Base-by-base conservation (phyloP, 2,113 vertebrate genomes). In the Pseudopodoces humilis region DNA sequence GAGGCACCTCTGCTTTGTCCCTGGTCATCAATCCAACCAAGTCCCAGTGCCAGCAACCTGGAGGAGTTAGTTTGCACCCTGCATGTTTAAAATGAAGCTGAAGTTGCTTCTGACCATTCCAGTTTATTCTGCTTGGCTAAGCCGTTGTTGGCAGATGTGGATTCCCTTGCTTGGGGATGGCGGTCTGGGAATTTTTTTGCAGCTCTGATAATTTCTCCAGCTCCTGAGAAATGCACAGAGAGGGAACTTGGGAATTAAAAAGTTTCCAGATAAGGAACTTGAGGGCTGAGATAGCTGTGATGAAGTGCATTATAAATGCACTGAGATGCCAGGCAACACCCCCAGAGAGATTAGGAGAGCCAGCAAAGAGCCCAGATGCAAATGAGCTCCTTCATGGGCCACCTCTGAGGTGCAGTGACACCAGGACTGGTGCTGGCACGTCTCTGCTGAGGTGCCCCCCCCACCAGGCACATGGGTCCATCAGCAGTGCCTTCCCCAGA, bases 401-500 rank as follows among this genome's bases (percentile, higher is more conserved):
- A 1, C 41, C 44, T 46, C 59, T 76, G 59, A 77, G 49, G 71
- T 28, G 41, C 49, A 23, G 43, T 0, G 3, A 13, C 63, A 77
- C 35, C 49, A 28, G 17, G 58, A 6, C 22, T 72, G 41, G 6
- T 63, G 43, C 31, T 67, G 55, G 62, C 15, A 21, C 8, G 0
- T 55, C 25, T 1, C 50, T 81, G 35, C 53, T 2, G 2, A 20
- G 37, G 6, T 27, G 4, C 3, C 43, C 2, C 15, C 33, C 41
- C 64, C 16, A 0, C 39, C 2, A 5, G 39, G 30, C 46, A 22
- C 50, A 4, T 0, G 0, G 11, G 11, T 65, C 59, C 18, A 17
- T 55, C 68, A 62, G 41, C 71, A 79, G 0, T 7, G 4, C 19
- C 31, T 19, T 16, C 18, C 23, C 33, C 71, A 60, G n/a, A 44